Percentiles rank a stretch among this genome's conserved stretches.
phyloP scores from a whole-genome alignment of 1,140 invertebrate species.

The Aethina tumida region DNA sequence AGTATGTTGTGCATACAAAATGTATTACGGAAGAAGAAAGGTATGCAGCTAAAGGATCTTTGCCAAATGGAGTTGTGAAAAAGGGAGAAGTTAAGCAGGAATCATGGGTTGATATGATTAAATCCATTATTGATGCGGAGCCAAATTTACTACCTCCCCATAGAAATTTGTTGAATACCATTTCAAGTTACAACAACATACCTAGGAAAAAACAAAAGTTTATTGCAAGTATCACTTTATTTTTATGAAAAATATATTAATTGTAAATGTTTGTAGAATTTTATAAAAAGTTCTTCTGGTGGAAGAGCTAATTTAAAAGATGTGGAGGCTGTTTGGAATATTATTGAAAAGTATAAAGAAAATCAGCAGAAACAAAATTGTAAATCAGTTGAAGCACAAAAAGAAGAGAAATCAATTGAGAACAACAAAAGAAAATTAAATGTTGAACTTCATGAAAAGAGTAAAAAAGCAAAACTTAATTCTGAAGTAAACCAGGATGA shows the following conservation, averaged over 20 bases:
- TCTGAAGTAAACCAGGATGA: constrained; percentile 15
- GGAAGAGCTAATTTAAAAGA: constrained; percentile 43
- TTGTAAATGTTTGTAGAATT: constrained; percentile 43
- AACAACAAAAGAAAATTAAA: constrained; percentile 20
- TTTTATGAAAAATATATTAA: constrained; percentile 1
- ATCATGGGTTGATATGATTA: constrained; percentile 76
- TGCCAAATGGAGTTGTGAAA: constrained; percentile 57
- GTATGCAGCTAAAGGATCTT: constrained; percentile 77
- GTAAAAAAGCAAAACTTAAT: constrained; percentile 9
- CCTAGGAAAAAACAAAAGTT: constrained; percentile 89
- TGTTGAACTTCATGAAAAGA: constrained; percentile 15
- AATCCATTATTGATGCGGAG: constrained; percentile 57
- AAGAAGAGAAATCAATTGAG: constrained; percentile 8
- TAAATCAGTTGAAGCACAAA: constrained; percentile 1
- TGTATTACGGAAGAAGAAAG: constrained; percentile 86
- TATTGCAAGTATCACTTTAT: constrained; percentile 35
- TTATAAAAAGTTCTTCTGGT: constrained; percentile 50
- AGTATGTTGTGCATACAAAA: constrained; percentile 76
- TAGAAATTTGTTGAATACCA: constrained; percentile 53
- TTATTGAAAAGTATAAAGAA: constrained; percentile 54
- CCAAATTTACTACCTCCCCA: constrained; percentile 45
- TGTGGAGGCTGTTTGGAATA: constrained; percentile 55
- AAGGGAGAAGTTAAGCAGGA: constrained; percentile 87
- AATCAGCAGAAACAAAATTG: constrained; percentile 12
- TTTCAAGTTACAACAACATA: constrained; percentile 74